phyloP scores from a whole-genome alignment of 2,888 invertebrate species.

The Volucella bombylans region DNA sequence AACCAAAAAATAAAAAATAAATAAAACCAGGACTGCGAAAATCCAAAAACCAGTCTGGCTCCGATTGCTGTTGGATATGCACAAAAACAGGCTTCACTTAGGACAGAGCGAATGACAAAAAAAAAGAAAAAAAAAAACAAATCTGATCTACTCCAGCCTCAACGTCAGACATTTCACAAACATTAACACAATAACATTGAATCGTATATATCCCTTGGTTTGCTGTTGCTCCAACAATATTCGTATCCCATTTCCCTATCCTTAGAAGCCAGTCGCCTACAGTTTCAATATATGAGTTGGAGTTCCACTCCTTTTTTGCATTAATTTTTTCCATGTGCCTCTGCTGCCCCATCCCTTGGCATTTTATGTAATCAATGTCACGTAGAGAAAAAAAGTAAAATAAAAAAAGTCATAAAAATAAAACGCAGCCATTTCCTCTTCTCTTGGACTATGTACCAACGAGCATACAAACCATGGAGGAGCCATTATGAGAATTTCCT shows the following conservation, averaged over 20 bases:
- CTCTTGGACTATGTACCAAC: slow-evolving; percentile 27
- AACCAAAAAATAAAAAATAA: slow-evolving; percentile 4
- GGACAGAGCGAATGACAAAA: slow-evolving; percentile 5
- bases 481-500: slow-evolving; percentile 67
- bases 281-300: slow-evolving; percentile 44
- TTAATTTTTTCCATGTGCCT: slow-evolving; percentile 26
- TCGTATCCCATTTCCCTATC: slow-evolving; percentile 13
- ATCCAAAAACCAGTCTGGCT: slow-evolving; percentile 58
- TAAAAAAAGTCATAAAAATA: slow-evolving; percentile 1
- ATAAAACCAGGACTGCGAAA: neutral
- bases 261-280: slow-evolving; percentile 41
- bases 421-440: slow-evolving; percentile 62
- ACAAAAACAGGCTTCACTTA: slow-evolving; percentile 46
- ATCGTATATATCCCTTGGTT: slow-evolving; percentile 70
- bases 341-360: slow-evolving; percentile 55
- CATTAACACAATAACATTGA: slow-evolving; percentile 74
- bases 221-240: slow-evolving; percentile 29
- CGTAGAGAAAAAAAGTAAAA: slow-evolving; percentile 29
- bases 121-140: neutral
- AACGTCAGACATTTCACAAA: slow-evolving; percentile 70
- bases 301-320: slow-evolving; percentile 56
- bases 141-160: slow-evolving; percentile 31
- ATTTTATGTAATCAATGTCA: slow-evolving; percentile 73
- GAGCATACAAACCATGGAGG: slow-evolving; percentile 29
- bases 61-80: slow-evolving; percentile 19